Evolutionary conservation across 2,797 vertebrate genomes (phyloP), one percentile per base, ranked within the genome.

Genomic region (Anableps anableps): DNA sequence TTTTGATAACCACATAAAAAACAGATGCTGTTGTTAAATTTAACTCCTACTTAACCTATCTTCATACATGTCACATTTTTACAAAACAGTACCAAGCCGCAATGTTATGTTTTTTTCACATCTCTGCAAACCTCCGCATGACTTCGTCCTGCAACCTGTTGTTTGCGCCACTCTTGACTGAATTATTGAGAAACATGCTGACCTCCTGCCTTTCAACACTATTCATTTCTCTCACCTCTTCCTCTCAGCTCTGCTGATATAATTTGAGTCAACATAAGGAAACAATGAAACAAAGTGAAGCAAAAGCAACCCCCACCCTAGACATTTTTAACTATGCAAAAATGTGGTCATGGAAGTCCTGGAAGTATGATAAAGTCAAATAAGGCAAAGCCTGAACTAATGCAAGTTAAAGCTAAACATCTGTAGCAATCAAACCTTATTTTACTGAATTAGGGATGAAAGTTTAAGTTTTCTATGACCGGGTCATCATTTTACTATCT

Each of bases 221-320:
- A 11, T 8, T 66, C 0, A 17, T 50, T n/a, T 77, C 47, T 29
- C n/a, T 75, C 43, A 4, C 45, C 38, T 31, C 60, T 16, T n/a
- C 38, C 64, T 76, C 19, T 80, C 3, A 79, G 55, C 41, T 75
- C 29, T 34, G 11, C 64, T 72, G 41, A n/a, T n/a, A 45, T 47
- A 45, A 71, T 41, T 38, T 5, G 31, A 76, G 51, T n/a, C 29
- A 26, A 34, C 4, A 26, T 26, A 21, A 77, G 71, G 36, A 2
- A 13, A 77, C 7, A 36, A 23, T 74, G 26, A 47, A n/a, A 4
- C 43, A 45, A 47, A 29, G 26, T 29, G 43, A 71, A n/a, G 26
- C 26, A 45, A 71, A 47, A 47, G 19, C 41, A n/a, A 23, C 50
- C 19, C 16, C 47, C 47, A 58, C 2, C 10, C 55, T 9, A 29